Percentiles rank a stretch among this genome's conserved stretches.
Evolutionary conservation across 2,797 vertebrate genomes (phyloP).

Genomic region (Hippocampus kuda): DNA sequence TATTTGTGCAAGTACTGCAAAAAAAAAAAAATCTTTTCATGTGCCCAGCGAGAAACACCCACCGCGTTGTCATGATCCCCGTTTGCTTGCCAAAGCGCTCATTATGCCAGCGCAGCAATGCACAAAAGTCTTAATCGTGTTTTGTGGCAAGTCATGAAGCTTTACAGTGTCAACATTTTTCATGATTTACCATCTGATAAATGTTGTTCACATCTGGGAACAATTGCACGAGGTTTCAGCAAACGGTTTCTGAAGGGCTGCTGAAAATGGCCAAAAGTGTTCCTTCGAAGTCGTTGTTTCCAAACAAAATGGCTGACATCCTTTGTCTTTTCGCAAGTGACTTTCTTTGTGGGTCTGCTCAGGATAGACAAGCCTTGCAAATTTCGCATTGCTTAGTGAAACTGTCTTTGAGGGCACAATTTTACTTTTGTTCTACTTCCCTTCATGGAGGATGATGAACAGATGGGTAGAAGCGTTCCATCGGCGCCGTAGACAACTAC

Average conservation of each 20-base stretch:
- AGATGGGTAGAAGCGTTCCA: background rate
- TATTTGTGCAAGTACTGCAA: background rate
- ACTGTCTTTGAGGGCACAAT: background rate
- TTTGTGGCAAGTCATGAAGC: background rate
- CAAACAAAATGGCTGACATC: background rate
- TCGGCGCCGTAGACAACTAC: too few species aligned
- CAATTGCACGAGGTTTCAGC: too few species aligned
- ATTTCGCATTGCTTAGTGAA: background rate
- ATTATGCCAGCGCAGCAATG: background rate
- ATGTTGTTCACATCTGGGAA: too few species aligned
- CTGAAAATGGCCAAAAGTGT: background rate
- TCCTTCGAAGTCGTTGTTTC: background rate
- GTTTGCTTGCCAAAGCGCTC: background rate
- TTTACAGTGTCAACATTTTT: background rate
- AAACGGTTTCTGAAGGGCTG: too few species aligned
- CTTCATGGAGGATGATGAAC: background rate
- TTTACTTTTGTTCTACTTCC: background rate
- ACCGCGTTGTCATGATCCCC: background rate
- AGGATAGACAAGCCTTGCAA: background rate
- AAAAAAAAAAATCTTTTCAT: background rate
- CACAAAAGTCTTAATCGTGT: background rate
- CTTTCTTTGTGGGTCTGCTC: background rate
- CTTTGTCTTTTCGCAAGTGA: background rate
- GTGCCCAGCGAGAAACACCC: background rate
- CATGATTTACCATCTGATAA: too few species aligned